Conservation (phyloP, 2,888 invertebrate genomes). For the Lasioglossum morio region DNA sequence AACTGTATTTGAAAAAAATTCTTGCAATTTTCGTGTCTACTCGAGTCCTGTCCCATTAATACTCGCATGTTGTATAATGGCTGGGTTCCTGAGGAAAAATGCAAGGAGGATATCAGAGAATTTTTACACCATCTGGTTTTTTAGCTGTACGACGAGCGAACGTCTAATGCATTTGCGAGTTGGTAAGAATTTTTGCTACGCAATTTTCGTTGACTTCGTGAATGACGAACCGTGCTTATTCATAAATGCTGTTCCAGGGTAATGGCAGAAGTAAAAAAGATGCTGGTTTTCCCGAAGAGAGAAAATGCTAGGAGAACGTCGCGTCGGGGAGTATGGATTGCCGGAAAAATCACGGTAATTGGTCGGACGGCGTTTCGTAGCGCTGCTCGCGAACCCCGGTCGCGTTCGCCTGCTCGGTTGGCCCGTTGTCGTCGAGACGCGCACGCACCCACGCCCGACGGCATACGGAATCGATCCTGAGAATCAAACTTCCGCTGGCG, state of each 20-base stretch:
- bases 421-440: constrained; percentile 64
- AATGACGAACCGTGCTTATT: no score
- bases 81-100: background rate
- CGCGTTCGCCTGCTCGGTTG: constrained; percentile 59
- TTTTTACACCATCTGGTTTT: no score
- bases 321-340: background rate
- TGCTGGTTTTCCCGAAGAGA: background rate
- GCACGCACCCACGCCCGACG: constrained; percentile 74
- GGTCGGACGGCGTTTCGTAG: background rate
- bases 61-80: background rate
- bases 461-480: constrained; percentile 81
- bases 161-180: no score
- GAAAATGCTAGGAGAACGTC: background rate
- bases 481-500: constrained; percentile 80
- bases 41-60: no score
- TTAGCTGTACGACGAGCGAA: no score
- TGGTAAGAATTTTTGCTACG: no score
- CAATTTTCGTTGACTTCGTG: no score
- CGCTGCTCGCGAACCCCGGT: constrained; percentile 49
- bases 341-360: background rate
- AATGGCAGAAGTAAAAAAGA: background rate
- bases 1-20: no score
- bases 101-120: background rate
- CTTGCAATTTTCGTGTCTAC: no score
- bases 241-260: background rate